Base-by-base conservation (phyloP, 2,888 invertebrate species). In the Platycnemis pennipes region DNA sequence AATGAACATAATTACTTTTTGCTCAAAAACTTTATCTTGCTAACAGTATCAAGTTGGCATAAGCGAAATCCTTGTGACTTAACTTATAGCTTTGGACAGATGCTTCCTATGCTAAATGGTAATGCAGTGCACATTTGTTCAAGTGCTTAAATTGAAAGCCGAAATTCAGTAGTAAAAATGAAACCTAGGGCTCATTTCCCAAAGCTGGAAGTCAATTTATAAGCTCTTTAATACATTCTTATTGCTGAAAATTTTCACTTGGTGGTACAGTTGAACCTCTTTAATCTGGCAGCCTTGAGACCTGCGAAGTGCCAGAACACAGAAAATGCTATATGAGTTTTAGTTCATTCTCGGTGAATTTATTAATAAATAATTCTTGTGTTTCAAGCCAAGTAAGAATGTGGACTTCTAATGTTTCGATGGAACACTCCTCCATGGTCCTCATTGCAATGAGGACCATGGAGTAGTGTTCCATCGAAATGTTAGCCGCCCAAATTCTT, bases 1-100 rank as follows among this genome's bases (percentile, higher is more conserved):
- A 44, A 44, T 26, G 44, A 69, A 44, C 69, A 26, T 91, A 19
- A 63, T 87, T 86, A 37, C 53, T 89, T 89, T 88, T 89, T 89
- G 56, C 53, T 89, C 53, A 89, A 53, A 56, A 89, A 89, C 45
- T 89, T 22, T 56, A 56, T 49, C 53, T 53, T 37, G 42, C 42
- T 31, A 89, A 89, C 56, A 42, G 42, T 31, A 53, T 63, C 31
- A 63, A 31, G 44, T 91, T 42, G 69, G 44, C 42, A 26, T 91
- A 63, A 63, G 37, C 44, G n/a, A n/a, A 44, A 44, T 69, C 22
- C 44, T 63, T n/a, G 56, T 91, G 42, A 44, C 63, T 42, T 63
- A 8, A 63, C 42, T 26, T 63, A 44, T 44, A 63, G 31, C 37
- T 56, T 44, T 44, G 63, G 63, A 42, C 3, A 63, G 56, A 22